These are phyloP conservation scores for Phlogophora meticulosa DNA, from an alignment of 2,888 invertebrate genomes.

Conservation along the genomic window DNA sequence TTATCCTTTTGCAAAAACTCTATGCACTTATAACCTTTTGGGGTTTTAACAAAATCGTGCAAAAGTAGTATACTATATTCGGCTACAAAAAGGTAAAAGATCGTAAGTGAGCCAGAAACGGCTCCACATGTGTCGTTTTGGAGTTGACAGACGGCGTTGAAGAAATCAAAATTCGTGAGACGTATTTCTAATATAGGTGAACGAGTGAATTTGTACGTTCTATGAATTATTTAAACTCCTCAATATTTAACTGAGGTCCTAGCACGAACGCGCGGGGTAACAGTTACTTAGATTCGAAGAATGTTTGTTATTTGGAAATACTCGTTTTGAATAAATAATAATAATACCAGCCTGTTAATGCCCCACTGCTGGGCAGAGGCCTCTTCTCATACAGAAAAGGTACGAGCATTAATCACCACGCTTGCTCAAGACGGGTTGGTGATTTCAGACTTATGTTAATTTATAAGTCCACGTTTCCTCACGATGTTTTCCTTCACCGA, in stretches of 20 bases:
- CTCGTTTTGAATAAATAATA: too few relatives aligned
- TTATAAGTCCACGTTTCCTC: too few relatives aligned
- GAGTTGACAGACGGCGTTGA: slow-evolving; percentile 28
- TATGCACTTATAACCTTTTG: slow-evolving; percentile 72
- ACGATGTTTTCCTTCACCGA: too few relatives aligned
- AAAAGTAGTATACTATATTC: slow-evolving; percentile 86
- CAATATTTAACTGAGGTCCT: not conserved
- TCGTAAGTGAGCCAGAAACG: slow-evolving; percentile 61
- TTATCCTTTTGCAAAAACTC: slow-evolving; percentile 69
- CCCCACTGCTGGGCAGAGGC: too few relatives aligned
- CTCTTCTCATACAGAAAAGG: too few relatives aligned
- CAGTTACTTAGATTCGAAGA: too few relatives aligned
- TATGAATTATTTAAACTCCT: slow-evolving; percentile 49
- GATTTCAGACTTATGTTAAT: too few relatives aligned
- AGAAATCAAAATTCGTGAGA: slow-evolving; percentile 51
- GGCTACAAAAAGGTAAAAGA: slow-evolving; percentile 64
- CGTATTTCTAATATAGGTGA: slow-evolving; percentile 62
- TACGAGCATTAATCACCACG: too few relatives aligned
- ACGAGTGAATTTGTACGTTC: slow-evolving; percentile 48
- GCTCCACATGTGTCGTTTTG: slow-evolving; percentile 55
- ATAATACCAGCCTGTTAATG: too few relatives aligned
- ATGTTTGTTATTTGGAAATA: too few relatives aligned
- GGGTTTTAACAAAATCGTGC: slow-evolving; percentile 48
- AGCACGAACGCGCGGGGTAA: too few relatives aligned
- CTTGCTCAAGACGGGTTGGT: too few relatives aligned